phyloP scores from a whole-genome alignment of 2,888 invertebrate species.

The Melolontha melolontha region DNA sequence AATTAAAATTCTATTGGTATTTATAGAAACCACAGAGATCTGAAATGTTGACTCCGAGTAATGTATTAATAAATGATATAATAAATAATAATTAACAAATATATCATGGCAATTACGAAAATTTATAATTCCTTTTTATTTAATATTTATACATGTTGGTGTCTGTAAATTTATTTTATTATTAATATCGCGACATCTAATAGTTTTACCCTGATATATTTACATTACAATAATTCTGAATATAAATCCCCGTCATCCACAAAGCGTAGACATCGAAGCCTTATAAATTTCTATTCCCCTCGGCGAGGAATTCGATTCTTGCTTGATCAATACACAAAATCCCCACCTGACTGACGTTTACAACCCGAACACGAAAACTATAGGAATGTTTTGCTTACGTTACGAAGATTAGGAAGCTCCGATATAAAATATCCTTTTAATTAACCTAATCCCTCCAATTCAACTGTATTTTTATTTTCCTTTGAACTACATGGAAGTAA shows the following conservation, averaged over 20 bases:
- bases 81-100: no score
- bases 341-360: background rate
- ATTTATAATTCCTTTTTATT: no score
- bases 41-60: no score
- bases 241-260: conserved; percentile 8
- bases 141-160: no score
- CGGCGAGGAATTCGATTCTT: conserved; percentile 13
- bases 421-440: conserved; percentile 10
- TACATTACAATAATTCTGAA: conserved; percentile 18
- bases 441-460: background rate
- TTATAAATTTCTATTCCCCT: conserved; percentile 19
- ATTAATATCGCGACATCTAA: background rate
- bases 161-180: background rate
- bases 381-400: background rate
- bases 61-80: no score
- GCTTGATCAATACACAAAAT: conserved; percentile 17
- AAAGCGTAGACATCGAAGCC: conserved; percentile 14
- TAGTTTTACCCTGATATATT: background rate
- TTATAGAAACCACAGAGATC: no score
- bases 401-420: conserved; percentile 8
- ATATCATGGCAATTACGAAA: no score
- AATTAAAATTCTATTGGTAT: no score
- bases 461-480: no score
- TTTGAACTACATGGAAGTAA: no score
- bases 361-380: background rate